A percentile compares a stretch with the other conserved stretches of the same genome.
phyloP scores from a whole-genome alignment of 2,797 vertebrate genomes.

The Meriones psammophilus region DNA sequence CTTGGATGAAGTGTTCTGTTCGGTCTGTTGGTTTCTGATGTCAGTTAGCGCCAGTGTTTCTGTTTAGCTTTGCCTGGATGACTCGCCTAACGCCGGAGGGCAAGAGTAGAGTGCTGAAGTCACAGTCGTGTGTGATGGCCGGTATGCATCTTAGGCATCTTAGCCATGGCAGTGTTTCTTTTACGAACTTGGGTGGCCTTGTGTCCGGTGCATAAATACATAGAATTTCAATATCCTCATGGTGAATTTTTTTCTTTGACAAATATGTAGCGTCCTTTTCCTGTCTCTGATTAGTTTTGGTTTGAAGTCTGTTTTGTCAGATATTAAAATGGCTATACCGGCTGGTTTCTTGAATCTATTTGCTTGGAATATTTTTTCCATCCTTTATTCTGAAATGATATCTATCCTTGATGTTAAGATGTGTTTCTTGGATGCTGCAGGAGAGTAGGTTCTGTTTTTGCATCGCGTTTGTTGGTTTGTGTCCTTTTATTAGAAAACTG shows the following conservation, averaged over 20 bases:
- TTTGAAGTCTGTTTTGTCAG: not conserved
- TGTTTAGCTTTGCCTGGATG: not conserved
- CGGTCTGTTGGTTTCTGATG: not conserved
- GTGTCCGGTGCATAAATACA: not conserved
- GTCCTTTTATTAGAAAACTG: not conserved
- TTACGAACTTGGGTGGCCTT: no score
- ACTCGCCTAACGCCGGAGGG: not conserved
- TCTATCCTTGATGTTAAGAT: not conserved
- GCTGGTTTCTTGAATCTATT: not conserved
- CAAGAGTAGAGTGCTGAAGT: not conserved
- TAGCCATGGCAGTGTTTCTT: not conserved
- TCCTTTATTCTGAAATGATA: not conserved
- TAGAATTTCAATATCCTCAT: not conserved
- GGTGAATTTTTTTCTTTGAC: not conserved
- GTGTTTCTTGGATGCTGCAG: not conserved
- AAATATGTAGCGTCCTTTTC: not conserved
- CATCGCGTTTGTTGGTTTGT: not conserved
- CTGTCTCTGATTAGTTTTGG: not conserved
- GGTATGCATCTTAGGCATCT: not conserved
- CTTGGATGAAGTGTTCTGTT: not conserved
- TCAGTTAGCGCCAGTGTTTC: not conserved
- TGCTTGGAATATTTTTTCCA: not conserved
- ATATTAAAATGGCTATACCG: not conserved
- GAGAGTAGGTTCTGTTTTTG: not conserved
- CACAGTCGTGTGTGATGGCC: not conserved